A percentile compares a stretch with the other conserved stretches of the same genome.
Evolutionary conservation across 2,113 vertebrate genomes (phyloP).

Genomic region (Apaloderma vittatum): DNA sequence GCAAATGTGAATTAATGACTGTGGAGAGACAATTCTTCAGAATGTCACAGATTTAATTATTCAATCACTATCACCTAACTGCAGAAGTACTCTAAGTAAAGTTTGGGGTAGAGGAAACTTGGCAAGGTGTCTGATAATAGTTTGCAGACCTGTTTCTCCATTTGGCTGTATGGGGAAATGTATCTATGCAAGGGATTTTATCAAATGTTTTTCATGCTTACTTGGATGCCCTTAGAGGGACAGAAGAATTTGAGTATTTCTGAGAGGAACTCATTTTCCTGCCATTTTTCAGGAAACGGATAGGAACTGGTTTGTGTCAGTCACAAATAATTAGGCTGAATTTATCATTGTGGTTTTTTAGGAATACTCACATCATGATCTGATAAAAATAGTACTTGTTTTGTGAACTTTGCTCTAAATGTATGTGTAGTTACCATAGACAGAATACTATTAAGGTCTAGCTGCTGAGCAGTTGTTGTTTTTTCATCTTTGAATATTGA

Average conservation of each 20-base stretch:
- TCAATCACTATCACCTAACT: background rate
- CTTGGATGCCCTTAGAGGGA: background rate
- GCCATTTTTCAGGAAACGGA: background rate
- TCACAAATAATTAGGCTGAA: background rate
- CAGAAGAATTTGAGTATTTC: background rate
- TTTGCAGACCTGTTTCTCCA: background rate
- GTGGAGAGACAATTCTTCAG: background rate
- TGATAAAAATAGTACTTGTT: background rate
- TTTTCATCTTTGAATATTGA: background rate
- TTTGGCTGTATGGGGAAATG: background rate
- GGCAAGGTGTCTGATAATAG: constrained; percentile 19
- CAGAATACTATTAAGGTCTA: background rate
- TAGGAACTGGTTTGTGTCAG: constrained; percentile 9
- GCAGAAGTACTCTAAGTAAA: background rate
- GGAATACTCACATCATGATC: background rate
- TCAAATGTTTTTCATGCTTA: background rate
- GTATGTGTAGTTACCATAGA: background rate
- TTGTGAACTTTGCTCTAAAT: background rate
- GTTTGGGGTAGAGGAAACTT: background rate
- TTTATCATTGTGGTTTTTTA: background rate
- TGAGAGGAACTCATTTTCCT: background rate
- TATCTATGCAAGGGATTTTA: background rate
- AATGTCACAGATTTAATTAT: background rate
- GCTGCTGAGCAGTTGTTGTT: background rate
- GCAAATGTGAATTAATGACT: background rate